Percentiles rank a stretch among this genome's conserved stretches.
phyloP scores from a whole-genome alignment of 2,797 vertebrate genomes.

The Lacerta agilis region DNA sequence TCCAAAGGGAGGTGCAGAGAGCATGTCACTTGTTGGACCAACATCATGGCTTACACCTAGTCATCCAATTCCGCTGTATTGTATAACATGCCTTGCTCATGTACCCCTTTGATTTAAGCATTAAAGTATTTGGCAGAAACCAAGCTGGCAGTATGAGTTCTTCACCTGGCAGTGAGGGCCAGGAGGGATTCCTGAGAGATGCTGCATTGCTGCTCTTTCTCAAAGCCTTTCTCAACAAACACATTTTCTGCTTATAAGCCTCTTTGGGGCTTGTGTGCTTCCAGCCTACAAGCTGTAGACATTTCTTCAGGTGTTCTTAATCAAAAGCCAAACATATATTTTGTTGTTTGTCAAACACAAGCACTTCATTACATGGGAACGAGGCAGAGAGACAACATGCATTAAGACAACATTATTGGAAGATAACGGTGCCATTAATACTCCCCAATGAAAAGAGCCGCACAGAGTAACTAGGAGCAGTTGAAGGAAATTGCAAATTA shows the following conservation, averaged over 20 bases:
- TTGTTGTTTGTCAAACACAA: slow-evolving; percentile 50
- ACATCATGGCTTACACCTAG: too few relatives aligned
- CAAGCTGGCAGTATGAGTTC: too few relatives aligned
- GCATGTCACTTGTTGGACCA: too few relatives aligned
- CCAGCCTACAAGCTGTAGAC: slow-evolving; percentile 30
- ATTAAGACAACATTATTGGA: slow-evolving; percentile 43
- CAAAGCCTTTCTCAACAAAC: background rate
- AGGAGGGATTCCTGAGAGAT: background rate
- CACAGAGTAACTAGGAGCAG: slow-evolving; percentile 25
- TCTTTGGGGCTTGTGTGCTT: slow-evolving; percentile 34
- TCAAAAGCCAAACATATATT: slow-evolving; percentile 53
- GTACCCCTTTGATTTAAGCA: too few relatives aligned
- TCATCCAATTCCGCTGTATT: too few relatives aligned
- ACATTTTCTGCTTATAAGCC: slow-evolving; percentile 34
- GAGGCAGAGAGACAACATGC: slow-evolving; percentile 34
- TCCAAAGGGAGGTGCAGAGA: too few relatives aligned
- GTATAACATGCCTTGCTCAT: too few relatives aligned
- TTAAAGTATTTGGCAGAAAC: too few relatives aligned
- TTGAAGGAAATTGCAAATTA: slow-evolving; percentile 26
- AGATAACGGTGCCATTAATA: slow-evolving; percentile 47
- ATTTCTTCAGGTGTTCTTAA: slow-evolving; percentile 54
- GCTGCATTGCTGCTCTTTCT: background rate
- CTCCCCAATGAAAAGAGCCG: slow-evolving; percentile 43
- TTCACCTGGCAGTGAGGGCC: too few relatives aligned
- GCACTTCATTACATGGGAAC: slow-evolving; percentile 54